A percentile compares a stretch with the other conserved stretches of the same genome.
Conservation (phyloP, 2,113 vertebrate species). For the Tupaia tana region DNA sequence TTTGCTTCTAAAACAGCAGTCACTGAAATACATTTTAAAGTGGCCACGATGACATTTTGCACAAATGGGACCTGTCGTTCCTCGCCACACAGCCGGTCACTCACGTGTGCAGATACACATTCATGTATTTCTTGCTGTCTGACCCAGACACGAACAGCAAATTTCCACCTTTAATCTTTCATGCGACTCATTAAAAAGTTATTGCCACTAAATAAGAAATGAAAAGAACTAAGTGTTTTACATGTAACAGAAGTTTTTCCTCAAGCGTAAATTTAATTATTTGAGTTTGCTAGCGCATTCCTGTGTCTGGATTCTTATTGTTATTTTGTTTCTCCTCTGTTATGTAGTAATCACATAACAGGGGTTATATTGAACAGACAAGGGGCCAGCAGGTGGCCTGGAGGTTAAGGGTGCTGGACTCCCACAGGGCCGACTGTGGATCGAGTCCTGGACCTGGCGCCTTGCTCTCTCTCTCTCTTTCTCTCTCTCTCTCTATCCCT, state of each 20-base stretch:
- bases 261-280: background rate
- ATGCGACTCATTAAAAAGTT: background rate
- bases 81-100: background rate
- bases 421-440: no score
- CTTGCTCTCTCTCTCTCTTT: no score
- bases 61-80: background rate
- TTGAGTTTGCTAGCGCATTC: background rate
- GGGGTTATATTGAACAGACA: background rate
- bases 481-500: no score
- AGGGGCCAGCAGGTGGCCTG: no score
- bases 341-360: background rate
- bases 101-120: background rate
- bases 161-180: background rate
- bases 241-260: background rate
- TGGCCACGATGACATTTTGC: background rate
- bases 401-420: no score
- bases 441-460: no score
- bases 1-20: background rate
- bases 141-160: background rate
- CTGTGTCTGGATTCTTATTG: background rate
- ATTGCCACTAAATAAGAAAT: background rate
- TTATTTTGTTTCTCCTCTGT: background rate
- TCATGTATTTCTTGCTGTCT: background rate
- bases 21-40: conserved; percentile 14
- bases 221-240: background rate